Evolutionary conservation across 2,888 invertebrate species (phyloP).

Genomic region (Scaptomyza cyrtandrae): DNA sequence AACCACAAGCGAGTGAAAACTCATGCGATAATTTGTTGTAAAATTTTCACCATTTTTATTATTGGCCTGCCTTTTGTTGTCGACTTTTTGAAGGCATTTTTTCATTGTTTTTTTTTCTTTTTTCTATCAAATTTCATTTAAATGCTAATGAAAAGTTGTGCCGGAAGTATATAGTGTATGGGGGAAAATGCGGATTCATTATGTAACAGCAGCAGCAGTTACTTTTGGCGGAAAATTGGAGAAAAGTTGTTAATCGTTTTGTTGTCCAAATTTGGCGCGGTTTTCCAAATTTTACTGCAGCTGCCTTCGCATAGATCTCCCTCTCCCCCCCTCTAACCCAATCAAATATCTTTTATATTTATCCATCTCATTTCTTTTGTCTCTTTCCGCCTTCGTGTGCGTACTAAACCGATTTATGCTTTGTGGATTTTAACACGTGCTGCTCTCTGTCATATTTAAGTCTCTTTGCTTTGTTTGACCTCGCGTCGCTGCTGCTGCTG

Average conservation of each 20-base stretch:
- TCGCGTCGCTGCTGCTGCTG: not conserved
- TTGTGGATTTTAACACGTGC: slow-evolving; percentile 58
- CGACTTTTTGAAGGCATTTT: slow-evolving; percentile 35
- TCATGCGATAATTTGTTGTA: slow-evolving; percentile 81
- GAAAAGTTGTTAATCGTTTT: slow-evolving; percentile 44
- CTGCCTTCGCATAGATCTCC: slow-evolving; percentile 10
- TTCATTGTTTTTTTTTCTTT: slow-evolving; percentile 15
- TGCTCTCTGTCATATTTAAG: slow-evolving; percentile 41
- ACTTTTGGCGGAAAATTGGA: slow-evolving; percentile 50
- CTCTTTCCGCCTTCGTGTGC: slow-evolving; percentile 3
- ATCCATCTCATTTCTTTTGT: not conserved
- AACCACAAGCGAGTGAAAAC: slow-evolving; percentile 69
- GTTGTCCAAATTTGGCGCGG: slow-evolving; percentile 48
- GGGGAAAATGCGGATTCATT: slow-evolving; percentile 63
- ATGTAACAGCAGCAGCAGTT: slow-evolving; percentile 53
- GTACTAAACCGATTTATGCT: slow-evolving; percentile 41
- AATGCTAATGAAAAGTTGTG: slow-evolving; percentile 77
- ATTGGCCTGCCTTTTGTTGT: slow-evolving; percentile 61
- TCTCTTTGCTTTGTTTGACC: slow-evolving; percentile 24
- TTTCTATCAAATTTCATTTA: slow-evolving; percentile 73
- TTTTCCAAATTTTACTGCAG: slow-evolving; percentile 42
- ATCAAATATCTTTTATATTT: not conserved
- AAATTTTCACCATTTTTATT: slow-evolving; percentile 78
- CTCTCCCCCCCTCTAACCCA: not conserved
- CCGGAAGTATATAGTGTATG: slow-evolving; percentile 60